These are phyloP conservation scores for Myotis yumanensis DNA, from an alignment of 2,113 vertebrate genomes.

Conservation along the genomic window DNA sequence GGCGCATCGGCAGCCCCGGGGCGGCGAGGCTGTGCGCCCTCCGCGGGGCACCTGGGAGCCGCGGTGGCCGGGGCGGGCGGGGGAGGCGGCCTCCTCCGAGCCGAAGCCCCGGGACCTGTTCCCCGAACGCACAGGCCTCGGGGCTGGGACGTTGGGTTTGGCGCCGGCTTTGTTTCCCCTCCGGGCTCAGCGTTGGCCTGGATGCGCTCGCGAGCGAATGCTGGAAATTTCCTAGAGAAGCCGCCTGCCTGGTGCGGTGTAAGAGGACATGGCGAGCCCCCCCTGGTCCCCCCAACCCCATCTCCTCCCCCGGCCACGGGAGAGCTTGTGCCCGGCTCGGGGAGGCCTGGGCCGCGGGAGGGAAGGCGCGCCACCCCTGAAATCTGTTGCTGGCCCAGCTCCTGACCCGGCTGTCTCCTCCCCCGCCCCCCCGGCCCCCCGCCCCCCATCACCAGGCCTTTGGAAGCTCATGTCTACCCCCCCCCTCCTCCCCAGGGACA, in stretches of 20 bases:
- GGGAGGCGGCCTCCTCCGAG: background rate
- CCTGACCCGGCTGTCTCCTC: background rate
- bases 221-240: background rate
- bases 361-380: background rate
- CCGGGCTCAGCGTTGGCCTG: constrained; percentile 24
- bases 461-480: background rate
- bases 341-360: background rate
- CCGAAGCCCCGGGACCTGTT: background rate
- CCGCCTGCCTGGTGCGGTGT: background rate
- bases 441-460: background rate
- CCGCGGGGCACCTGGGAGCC: background rate
- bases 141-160: constrained; percentile 16
- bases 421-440: no score
- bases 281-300: accelerated
- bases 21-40: no score
- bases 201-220: background rate
- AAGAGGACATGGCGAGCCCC: background rate
- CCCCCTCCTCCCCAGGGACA: constrained; percentile 11
- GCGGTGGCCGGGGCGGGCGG: background rate
- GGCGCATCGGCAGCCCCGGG: background rate
- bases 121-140: background rate
- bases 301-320: background rate
- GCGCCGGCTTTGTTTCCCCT: background rate
- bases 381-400: background rate
- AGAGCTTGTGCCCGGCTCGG: background rate